Evolutionary conservation across 2,113 vertebrate genomes (phyloP), one percentile per base, ranked within the genome.

Genomic region (Paracanthobrama guichenoti): DNA sequence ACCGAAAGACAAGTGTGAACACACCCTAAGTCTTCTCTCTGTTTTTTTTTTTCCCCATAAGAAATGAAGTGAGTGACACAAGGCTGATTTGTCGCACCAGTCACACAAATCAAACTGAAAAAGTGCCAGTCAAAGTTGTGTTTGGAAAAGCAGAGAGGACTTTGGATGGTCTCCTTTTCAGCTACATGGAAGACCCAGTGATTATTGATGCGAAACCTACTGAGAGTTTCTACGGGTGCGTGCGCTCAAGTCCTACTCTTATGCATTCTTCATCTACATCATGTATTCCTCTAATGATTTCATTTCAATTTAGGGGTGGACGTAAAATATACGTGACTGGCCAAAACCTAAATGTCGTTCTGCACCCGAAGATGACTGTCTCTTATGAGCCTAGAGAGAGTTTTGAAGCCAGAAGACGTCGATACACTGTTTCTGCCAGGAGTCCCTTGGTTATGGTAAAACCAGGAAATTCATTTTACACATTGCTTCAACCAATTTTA

Each of bases 261-360:
- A 20, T 62, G 3, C 14, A 11, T 64, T 22, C 22, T 42, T 24
- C 35, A 35, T 39, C 11, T 57, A 59, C 18, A 59, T 59, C 31
- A 59, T 59, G 22, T 11, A 16, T 66, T 46, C 44, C 59, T 66
- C 16, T 64, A 50, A 81, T 31, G 16, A 6, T 72, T 53, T 89
- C 44, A 28, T 71, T 79, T 24, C 1, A 57, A 39, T 71, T 69
- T 86, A 96, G 96, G 24, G 97, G 96, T 0, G 96, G 97, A 4
- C 95, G 96, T n/a, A 76, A 87, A 57, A 88, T 97, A 87, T 86
- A 44, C 16, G 96, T 96, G 50, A 92, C 84, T 0, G 97, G 97
- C 79, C 90, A 84, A 1, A 93, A 95, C 91, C 91, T 97, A n/a
- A 94, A 96, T 0, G 95, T 95, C 6, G 96, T 96, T 62, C 93